A percentile compares a stretch with the other conserved stretches of the same genome.
phyloP scores from a whole-genome alignment of 37 sponge, comb jelly and placozoan species.

The Aphrocallistes beatrix region DNA sequence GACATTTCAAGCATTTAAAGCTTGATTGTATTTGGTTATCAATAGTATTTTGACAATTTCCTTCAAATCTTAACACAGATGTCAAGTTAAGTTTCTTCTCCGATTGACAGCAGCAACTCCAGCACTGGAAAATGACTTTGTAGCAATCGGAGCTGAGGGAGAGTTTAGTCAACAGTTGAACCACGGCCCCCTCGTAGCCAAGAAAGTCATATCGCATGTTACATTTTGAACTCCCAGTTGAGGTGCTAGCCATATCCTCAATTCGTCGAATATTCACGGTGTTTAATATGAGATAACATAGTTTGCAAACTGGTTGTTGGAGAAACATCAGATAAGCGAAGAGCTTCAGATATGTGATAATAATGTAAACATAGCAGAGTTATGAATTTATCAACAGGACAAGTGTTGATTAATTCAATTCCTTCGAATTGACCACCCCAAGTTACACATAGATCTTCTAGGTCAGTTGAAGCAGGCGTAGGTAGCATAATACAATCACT shows the following conservation, averaged over 20 bases:
- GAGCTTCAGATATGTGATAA: background rate
- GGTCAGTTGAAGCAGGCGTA: no score
- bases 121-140: background rate
- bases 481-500: no score
- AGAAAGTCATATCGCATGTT: background rate
- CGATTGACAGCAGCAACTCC: background rate
- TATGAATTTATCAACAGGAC: background rate
- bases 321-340: background rate
- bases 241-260: background rate
- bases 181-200: background rate
- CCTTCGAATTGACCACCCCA: background rate
- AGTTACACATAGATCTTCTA: background rate
- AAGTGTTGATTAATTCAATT: background rate
- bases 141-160: background rate
- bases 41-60: background rate
- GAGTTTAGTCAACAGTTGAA: background rate
- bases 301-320: background rate
- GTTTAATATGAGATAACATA: background rate
- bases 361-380: background rate
- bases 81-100: background rate
- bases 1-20: conserved; percentile 1
- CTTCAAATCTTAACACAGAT: background rate
- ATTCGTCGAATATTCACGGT: background rate
- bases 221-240: background rate
- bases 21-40: background rate